These are phyloP conservation scores for Butorides virescens DNA, from an alignment of 2,113 vertebrate species.

Conservation along the genomic window DNA sequence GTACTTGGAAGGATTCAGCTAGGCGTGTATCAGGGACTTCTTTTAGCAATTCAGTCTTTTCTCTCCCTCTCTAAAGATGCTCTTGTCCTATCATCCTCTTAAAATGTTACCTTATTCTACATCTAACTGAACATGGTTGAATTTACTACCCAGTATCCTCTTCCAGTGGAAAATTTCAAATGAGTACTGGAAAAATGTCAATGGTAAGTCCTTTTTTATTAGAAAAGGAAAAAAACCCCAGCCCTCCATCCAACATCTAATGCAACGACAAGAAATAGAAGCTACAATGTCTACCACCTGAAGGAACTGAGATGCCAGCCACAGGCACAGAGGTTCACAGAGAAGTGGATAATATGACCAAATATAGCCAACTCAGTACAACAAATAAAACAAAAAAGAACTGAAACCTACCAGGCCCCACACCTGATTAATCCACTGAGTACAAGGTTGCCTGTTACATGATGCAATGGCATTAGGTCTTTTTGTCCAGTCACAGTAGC, in stretches of 20 bases:
- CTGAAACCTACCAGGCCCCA: slow-evolving; percentile 62
- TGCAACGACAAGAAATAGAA: background rate
- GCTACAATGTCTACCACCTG: background rate
- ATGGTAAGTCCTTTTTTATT: background rate
- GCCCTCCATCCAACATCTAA: background rate
- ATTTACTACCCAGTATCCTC: background rate
- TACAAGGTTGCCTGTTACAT: slow-evolving; percentile 64
- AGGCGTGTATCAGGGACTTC: background rate
- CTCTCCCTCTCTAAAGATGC: background rate
- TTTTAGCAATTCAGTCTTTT: background rate
- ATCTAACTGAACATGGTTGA: background rate
- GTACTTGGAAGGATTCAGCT: background rate
- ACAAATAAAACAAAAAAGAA: background rate
- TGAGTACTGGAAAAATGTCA: background rate
- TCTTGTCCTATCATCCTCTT: background rate
- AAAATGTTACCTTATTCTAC: background rate
- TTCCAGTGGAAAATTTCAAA: background rate
- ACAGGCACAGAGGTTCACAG: background rate
- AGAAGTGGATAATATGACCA: background rate
- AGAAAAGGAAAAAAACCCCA: background rate
- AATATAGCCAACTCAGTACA: background rate
- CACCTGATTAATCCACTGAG: slow-evolving; percentile 51
- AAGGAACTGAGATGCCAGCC: background rate
- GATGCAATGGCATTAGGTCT: background rate
- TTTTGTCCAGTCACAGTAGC: slow-evolving; percentile 60